Conservation (phyloP, 2,113 vertebrate species). For the Serilophus lunatus region DNA sequence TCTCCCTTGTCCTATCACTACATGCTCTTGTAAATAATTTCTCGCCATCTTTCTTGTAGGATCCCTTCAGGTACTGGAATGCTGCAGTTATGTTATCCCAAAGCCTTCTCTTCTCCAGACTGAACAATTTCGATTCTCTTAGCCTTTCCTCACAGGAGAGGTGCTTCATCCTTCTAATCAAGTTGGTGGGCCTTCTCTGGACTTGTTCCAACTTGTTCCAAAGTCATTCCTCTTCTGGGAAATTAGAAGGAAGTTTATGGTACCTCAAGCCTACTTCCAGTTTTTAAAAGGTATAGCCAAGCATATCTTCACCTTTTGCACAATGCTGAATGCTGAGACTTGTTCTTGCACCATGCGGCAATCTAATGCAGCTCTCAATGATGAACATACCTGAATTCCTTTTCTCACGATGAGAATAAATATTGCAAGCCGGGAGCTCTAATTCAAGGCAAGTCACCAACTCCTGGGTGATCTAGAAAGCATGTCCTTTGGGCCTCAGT, state of each 20-base stretch:
- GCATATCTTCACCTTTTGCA: not conserved
- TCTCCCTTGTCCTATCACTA: too few species aligned
- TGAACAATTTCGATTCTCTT: not conserved
- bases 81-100: too few species aligned
- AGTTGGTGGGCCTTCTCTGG: not conserved
- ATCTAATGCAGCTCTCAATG: not conserved
- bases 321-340: not conserved
- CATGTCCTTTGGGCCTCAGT: not conserved
- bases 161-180: not conserved
- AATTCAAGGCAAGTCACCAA: not conserved
- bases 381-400: not conserved
- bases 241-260: not conserved
- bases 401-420: not conserved
- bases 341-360: accelerated
- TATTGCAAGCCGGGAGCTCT: not conserved
- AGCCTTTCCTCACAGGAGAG: accelerated
- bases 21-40: not conserved
- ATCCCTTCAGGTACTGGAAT: not conserved
- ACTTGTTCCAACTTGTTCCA: not conserved
- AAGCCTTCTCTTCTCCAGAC: not conserved
- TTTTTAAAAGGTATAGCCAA: not conserved
- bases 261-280: not conserved
- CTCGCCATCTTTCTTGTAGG: not conserved
- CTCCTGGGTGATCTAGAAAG: not conserved
- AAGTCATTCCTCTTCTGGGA: not conserved